Percentiles rank a stretch among this genome's conserved stretches.
Conservation (phyloP, 2,888 invertebrate genomes). For the Pammene aurita region DNA sequence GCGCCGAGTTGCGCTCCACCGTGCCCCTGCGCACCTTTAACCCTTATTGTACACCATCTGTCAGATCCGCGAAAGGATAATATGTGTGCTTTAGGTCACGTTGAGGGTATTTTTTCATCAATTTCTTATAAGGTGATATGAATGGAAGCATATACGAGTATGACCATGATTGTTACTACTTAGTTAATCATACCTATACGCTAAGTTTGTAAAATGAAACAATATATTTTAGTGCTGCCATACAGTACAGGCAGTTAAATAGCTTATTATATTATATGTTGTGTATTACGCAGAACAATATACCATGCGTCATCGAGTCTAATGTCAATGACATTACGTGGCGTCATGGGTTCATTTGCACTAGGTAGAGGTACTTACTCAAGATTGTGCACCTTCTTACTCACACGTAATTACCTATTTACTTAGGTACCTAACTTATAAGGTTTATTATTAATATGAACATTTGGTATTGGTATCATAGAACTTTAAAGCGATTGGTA, state of each 20-base stretch:
- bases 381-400: background rate
- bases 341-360: background rate
- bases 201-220: background rate
- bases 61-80: conserved; percentile 14
- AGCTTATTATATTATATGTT: conserved; percentile 2
- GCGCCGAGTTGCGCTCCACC: conserved; percentile 21
- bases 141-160: background rate
- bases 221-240: background rate
- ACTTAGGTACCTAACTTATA: too few relatives aligned
- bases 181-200: too few relatives aligned
- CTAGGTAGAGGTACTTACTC: background rate
- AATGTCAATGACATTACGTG: conserved; percentile 11
- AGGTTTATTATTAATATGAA: too few relatives aligned
- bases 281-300: conserved; percentile 7
- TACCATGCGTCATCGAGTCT: conserved; percentile 16
- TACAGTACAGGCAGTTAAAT: conserved; percentile 3
- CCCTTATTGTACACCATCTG: conserved; percentile 14
- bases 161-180: too few relatives aligned
- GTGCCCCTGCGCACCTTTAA: conserved; percentile 21
- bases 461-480: too few relatives aligned
- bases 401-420: background rate
- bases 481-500: background rate
- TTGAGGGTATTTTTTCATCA: background rate
- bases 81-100: background rate
- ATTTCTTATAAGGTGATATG: background rate